These are phyloP conservation scores for Ochotona princeps DNA, from an alignment of 2,113 vertebrate genomes.

Conservation along the genomic window DNA sequence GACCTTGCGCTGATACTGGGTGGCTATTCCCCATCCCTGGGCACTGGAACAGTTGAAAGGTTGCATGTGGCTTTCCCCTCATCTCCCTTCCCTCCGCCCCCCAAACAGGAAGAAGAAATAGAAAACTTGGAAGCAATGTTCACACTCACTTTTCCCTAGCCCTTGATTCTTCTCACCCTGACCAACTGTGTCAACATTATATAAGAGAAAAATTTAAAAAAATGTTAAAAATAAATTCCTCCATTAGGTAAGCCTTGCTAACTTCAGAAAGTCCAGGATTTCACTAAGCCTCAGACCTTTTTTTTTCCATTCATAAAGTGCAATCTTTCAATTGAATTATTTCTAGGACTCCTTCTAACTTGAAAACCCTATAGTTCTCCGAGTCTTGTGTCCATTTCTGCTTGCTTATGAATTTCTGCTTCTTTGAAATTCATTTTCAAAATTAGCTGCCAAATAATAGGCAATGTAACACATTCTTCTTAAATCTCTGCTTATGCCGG, in stretches of 20 bases:
- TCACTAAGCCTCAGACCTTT: background rate
- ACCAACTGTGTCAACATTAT: too few relatives aligned
- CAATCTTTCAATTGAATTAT: background rate
- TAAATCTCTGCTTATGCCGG: background rate
- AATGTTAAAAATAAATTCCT: background rate
- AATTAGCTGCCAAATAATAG: slow-evolving; percentile 47
- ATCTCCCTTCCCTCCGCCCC: too few relatives aligned
- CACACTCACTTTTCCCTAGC: too few relatives aligned
- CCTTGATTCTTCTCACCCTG: background rate
- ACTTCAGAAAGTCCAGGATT: background rate
- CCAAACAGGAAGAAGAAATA: too few relatives aligned
- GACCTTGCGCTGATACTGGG: too few relatives aligned
- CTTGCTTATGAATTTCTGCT: slow-evolving; percentile 11
- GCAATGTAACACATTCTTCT: slow-evolving; percentile 30
- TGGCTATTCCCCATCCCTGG: too few relatives aligned
- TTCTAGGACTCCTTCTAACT: background rate
- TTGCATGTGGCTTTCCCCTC: too few relatives aligned
- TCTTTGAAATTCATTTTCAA: slow-evolving; percentile 48
- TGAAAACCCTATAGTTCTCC: slow-evolving; percentile 31
- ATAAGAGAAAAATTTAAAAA: too few relatives aligned
- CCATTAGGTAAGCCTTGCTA: background rate
- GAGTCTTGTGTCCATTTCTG: background rate
- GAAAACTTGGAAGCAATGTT: too few relatives aligned
- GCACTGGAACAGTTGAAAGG: too few relatives aligned
- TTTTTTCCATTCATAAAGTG: slow-evolving; percentile 35